Evolutionary conservation across 2,888 invertebrate species (phyloP), one percentile per base, ranked within the genome.

Genomic region (Smittia aterrima): DNA sequence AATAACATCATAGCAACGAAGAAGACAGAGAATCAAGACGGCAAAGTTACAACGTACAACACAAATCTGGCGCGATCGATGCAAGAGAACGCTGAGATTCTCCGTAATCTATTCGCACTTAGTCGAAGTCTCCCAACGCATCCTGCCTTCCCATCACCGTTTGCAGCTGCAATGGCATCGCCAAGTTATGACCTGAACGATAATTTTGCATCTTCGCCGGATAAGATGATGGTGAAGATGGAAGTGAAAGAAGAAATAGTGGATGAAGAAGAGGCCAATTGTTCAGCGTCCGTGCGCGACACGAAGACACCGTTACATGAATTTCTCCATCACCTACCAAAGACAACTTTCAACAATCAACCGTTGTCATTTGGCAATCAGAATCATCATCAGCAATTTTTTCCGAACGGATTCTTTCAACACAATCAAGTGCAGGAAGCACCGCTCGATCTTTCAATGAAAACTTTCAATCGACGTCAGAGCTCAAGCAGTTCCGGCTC

Each of bases 361-460:
- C 64, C 54, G 6, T 22, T 72, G 58, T n/a, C 18, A 3, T 18
- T 16, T 9, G 47, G 47, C 40, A 54, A 68, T 18, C 66, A 74
- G 47, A 27, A 53, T 27, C 75, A 76, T n/a, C 66, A 40, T 11
- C 67, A 24, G 58, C 72, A 20, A 72, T 66, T 66, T 9, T 16
- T 25, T 66, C 58, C 40, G 24, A 81, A 70, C 53, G 70, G 32
- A 54, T 40, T 58, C 22, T 22, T 38, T 18, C 41, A 38, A 16
- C 9, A 38, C 13, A 18, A 40, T 40, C 41, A 40, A 9, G 13
- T 40, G 84, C 93, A 94, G 80, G 94, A 95, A 76, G 90, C 88
- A 1, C 95, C 95, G 0, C 84, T 96, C 75, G 95, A 96, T 82
- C 85, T 95, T 47, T 93, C 93, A 18, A 86, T 93, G 83, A 92